Evolutionary conservation across 2,888 invertebrate genomes (phyloP).

Genomic region (Atherix ibis): DNA sequence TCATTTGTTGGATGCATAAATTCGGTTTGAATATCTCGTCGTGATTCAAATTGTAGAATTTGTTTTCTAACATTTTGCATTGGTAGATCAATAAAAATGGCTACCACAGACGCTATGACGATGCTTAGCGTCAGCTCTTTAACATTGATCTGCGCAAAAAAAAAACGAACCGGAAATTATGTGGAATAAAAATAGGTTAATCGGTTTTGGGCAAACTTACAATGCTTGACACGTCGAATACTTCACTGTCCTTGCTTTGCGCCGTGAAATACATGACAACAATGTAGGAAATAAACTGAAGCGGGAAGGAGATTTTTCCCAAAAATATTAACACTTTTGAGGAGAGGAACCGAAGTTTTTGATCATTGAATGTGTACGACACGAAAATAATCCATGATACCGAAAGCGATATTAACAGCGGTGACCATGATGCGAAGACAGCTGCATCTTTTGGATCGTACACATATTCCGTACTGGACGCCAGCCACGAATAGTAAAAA

Average conservation of each 20-base stretch:
- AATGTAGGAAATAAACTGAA: constrained; percentile 49
- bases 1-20: constrained; percentile 11
- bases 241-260: constrained; percentile 40
- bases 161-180: constrained; percentile 4
- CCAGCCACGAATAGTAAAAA: constrained; percentile 42
- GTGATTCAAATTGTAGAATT: constrained; percentile 22
- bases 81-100: constrained; percentile 48
- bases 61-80: constrained; percentile 37
- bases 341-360: constrained; percentile 30
- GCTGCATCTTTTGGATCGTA: constrained; percentile 45
- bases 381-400: constrained; percentile 48
- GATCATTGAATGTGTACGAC: constrained; percentile 12
- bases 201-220: constrained; percentile 33
- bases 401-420: constrained; percentile 42
- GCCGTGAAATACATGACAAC: constrained; percentile 50
- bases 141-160: constrained; percentile 37
- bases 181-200: constrained; percentile 3
- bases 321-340: constrained; percentile 41
- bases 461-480: constrained; percentile 41
- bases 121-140: constrained; percentile 40
- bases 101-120: constrained; percentile 37
- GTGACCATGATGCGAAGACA: constrained; percentile 46
- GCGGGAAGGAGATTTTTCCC: constrained; percentile 48
- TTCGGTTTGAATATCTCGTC: constrained; percentile 1
- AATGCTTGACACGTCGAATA: constrained; percentile 40